These are phyloP conservation scores for Misgurnus anguillicaudatus DNA, from an alignment of 2,113 vertebrate genomes.

Conservation along the genomic window DNA sequence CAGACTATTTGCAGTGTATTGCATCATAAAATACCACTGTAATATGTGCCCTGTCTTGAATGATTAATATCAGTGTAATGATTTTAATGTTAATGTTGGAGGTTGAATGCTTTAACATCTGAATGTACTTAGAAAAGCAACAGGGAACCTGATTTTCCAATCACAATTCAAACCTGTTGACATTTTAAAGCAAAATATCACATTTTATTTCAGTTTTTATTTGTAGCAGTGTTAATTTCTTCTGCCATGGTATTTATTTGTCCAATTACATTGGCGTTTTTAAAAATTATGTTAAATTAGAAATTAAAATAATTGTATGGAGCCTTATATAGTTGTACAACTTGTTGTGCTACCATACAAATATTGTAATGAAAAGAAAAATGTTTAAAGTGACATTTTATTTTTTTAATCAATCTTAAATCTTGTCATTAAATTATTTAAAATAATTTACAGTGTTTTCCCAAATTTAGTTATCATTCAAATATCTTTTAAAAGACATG, in stretches of 20 bases:
- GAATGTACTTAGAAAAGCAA: constrained; percentile 13
- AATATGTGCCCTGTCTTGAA: neutral
- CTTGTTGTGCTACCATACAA: neutral
- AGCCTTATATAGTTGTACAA: constrained; percentile 33
- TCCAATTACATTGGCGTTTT: neutral
- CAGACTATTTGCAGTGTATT: constrained; percentile 17
- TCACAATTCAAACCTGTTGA: neutral
- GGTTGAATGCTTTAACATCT: neutral
- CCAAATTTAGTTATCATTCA: neutral
- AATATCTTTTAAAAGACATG: neutral
- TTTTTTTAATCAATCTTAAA: neutral
- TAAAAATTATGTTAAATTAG: neutral
- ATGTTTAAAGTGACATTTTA: neutral
- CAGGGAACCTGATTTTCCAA: neutral
- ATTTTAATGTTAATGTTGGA: too few relatives aligned
- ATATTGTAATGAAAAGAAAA: neutral
- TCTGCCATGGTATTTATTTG: neutral
- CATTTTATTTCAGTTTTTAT: neutral
- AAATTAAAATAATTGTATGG: neutral
- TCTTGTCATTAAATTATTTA: constrained; percentile 18
- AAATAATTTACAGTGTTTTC: neutral
- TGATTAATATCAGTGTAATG: neutral
- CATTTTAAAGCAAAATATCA: constrained; percentile 21
- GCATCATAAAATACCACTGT: neutral
- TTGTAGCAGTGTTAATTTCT: constrained; percentile 6